These are phyloP conservation scores for Vultur gryphus DNA, from an alignment of 2,797 vertebrate species.

Conservation along the genomic window DNA sequence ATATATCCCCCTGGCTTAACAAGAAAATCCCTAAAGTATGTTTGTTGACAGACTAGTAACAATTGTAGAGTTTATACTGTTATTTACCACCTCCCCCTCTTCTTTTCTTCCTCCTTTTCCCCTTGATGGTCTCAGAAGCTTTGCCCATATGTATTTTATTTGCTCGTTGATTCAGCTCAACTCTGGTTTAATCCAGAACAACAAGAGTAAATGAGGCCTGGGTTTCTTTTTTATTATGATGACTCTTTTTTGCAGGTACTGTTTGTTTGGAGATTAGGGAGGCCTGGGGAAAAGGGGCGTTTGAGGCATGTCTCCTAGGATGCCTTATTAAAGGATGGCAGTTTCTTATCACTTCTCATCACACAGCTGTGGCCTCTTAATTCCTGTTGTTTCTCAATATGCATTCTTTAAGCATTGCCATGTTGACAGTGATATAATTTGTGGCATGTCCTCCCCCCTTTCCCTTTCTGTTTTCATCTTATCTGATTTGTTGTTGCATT, in stretches of 20 bases:
- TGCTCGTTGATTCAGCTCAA: not conserved
- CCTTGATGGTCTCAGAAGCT: not conserved
- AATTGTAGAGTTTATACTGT: not conserved
- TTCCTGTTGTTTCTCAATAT: conserved; percentile 71
- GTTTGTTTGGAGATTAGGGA: conserved; percentile 15
- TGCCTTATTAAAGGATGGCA: conserved; percentile 34
- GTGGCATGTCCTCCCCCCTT: conserved; percentile 51
- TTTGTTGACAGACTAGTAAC: conserved; percentile 36
- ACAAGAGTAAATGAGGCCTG: not conserved
- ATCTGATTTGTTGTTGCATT: conserved; percentile 54
- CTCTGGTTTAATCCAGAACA: not conserved
- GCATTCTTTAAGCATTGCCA: conserved; percentile 69
- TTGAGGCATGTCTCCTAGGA: not conserved
- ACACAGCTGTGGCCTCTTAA: conserved; percentile 51
- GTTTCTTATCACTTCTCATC: conserved; percentile 51
- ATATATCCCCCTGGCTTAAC: conserved; percentile 11
- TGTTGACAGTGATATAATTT: conserved; percentile 63
- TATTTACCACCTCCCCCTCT: not conserved
- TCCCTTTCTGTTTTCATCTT: conserved; percentile 59
- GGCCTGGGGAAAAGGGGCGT: not conserved
- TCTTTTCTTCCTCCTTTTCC: not conserved
- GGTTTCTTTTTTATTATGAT: not conserved
- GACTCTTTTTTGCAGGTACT: not conserved
- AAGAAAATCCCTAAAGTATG: conserved; percentile 36
- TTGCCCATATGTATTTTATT: not conserved